Evolutionary conservation across 2,113 vertebrate genomes (phyloP).

Genomic region (Entelurus aequoreus): DNA sequence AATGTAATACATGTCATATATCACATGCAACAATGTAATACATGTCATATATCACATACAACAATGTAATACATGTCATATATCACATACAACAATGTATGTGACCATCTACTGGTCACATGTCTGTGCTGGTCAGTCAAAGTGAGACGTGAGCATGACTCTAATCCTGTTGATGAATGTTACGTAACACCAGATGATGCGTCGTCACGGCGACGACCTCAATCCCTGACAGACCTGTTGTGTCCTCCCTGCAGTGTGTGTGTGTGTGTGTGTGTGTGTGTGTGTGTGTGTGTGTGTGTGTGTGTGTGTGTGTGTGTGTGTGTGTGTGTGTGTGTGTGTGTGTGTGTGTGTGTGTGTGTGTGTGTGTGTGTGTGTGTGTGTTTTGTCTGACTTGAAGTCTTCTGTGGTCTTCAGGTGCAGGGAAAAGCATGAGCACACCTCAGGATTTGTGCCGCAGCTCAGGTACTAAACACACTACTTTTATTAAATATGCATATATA

Average conservation of each 20-base stretch:
- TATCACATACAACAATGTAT: too few species aligned
- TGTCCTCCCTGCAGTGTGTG: background rate
- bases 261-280: too few species aligned
- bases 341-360: too few species aligned
- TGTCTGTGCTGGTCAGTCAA: conserved; percentile 7
- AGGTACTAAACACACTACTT: conserved; percentile 53
- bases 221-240: conserved; percentile 28
- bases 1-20: too few species aligned
- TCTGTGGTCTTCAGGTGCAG: conserved; percentile 59
- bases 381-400: background rate
- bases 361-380: too few species aligned
- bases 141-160: background rate
- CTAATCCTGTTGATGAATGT: conserved; percentile 49
- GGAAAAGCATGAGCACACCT: conserved; percentile 76
- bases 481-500: too few species aligned
- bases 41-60: too few species aligned
- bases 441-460: conserved; percentile 70
- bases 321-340: too few species aligned
- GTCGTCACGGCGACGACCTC: background rate
- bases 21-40: too few species aligned
- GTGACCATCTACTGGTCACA: background rate
- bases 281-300: too few species aligned
- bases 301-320: too few species aligned
- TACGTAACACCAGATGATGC: conserved; percentile 27
- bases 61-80: too few species aligned